Base-by-base conservation (phyloP, 64 coral and sea anemone genomes). In the Pocillopora damicornis region DNA sequence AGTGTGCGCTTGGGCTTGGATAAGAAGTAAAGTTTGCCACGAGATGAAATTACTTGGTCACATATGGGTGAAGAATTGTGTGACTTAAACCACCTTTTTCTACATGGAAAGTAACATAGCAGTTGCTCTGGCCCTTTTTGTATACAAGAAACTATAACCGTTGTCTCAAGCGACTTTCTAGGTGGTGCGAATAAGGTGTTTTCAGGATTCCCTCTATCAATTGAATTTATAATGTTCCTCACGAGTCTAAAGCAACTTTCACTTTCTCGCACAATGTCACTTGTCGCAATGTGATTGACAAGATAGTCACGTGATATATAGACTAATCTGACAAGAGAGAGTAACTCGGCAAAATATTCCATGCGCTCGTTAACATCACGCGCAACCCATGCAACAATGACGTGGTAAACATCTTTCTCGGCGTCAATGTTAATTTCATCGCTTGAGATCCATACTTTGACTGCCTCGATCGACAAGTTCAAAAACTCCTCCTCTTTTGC, bases 381-480 rank as follows among this genome's bases (percentile, higher is more conserved):
- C 17, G n/a, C 36, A 12, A 86, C 60, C 83, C 83, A 86, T 38
- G 59, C 38, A 71, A 57, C 36, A 73, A 86, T 66, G 20, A 37
- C 13, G 15, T 86, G 62, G 35, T 63, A 86, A 1, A 86, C 63
- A 8, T 57, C 67, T 22, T 86, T 64, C 25, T 86, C 83, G 4
- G 9, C 35, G 2, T 14, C 37, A 12, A 86, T 42, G 38, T 56
- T 66, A 3, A 71, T 74, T 3, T 87, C 72, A 12, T 87, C 84
- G n/a, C 68, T 87, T 38, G 84, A 72, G 57, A 87, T 74, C 64
- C 61, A 87, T 25, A 36, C 23, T 60, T 74, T 25, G 42, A 87
- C 38, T 68, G 56, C 67, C 13, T 87, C 36, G 38, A 12, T 15
- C 59, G 61, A 64, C 23, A 87, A 42, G 35, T 75, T 60, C n/a